A percentile compares a stretch with the other conserved stretches of the same genome.
These are phyloP conservation scores for Apis cerana DNA, from an alignment of 1,140 invertebrate species.

Conservation along the genomic window DNA sequence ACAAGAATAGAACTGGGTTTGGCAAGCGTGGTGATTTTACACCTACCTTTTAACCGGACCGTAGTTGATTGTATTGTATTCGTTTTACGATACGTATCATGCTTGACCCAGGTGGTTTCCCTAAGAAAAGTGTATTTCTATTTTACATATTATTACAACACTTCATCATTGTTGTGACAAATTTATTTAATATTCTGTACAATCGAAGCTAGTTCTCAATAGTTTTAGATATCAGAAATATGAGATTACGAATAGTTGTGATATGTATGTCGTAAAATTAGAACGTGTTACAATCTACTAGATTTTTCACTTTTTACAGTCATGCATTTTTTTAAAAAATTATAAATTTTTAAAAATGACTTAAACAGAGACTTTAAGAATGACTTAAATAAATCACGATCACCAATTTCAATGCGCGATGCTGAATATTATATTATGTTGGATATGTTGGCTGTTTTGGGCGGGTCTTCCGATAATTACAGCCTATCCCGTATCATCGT, in stretches of 20 bases:
- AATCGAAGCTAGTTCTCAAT: conserved; percentile 26
- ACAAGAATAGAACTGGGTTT: conserved; percentile 58
- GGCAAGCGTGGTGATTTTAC: conserved; percentile 55
- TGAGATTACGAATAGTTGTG: conserved; percentile 37
- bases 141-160: conserved; percentile 35
- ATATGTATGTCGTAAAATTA: conserved; percentile 63
- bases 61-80: conserved; percentile 49
- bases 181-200: conserved; percentile 10
- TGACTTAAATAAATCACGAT: conserved; percentile 64
- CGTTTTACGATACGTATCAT: conserved; percentile 51
- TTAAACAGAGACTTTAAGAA: conserved; percentile 60
- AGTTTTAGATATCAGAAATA: conserved; percentile 32
- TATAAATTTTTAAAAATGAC: conserved; percentile 60
- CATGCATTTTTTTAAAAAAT: conserved; percentile 2
- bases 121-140: conserved; percentile 43
- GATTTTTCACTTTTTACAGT: conserved; percentile 16
- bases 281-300: conserved; percentile 38
- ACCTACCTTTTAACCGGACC: conserved; percentile 38
- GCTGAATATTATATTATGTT: conserved; percentile 65
- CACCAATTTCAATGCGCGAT: conserved; percentile 62
- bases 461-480: conserved; percentile 72
- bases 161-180: conserved; percentile 30
- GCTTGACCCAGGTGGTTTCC: conserved; percentile 45
- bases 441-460: conserved; percentile 73
- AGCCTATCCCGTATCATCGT: conserved; percentile 69